A percentile compares a stretch with the other conserved stretches of the same genome.
These are phyloP conservation scores for Pteronura brasiliensis DNA, from an alignment of 2,113 vertebrate species.

Conservation along the genomic window DNA sequence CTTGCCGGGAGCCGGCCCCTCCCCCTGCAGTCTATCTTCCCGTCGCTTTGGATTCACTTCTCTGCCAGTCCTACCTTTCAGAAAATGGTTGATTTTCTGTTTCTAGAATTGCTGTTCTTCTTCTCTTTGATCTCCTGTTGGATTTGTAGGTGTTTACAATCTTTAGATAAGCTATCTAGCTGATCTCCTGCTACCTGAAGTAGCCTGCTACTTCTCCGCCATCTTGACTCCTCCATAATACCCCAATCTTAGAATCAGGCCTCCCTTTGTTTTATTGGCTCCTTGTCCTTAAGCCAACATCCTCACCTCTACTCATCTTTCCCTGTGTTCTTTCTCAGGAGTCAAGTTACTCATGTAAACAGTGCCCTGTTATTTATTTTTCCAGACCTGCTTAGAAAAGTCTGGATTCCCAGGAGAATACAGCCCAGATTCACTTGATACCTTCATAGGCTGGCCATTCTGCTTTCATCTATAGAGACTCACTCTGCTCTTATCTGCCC, in stretches of 20 bases:
- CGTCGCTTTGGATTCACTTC: too few species aligned
- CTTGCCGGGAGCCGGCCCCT: too few species aligned
- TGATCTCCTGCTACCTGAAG: too few species aligned
- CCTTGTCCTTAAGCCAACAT: background rate
- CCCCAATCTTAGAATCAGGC: background rate
- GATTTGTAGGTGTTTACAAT: too few species aligned
- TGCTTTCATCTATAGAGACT: background rate
- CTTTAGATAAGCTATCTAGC: too few species aligned
- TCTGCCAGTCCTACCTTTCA: too few species aligned
- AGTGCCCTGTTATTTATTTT: background rate
- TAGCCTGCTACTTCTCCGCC: too few species aligned
- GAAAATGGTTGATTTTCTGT: too few species aligned
- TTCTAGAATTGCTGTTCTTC: too few species aligned
- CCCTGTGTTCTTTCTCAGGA: slow-evolving; percentile 15
- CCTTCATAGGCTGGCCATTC: background rate
- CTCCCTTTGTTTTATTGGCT: background rate
- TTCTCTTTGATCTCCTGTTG: too few species aligned
- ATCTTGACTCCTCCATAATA: too few species aligned
- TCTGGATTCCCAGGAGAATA: background rate
- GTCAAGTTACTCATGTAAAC: background rate
- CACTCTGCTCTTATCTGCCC: background rate
- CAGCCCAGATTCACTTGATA: background rate
- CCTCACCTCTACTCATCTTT: background rate
- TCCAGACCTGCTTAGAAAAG: background rate
- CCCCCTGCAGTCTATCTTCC: too few species aligned